Percentiles rank a stretch among this genome's conserved stretches.
phyloP scores from a whole-genome alignment of 2,888 invertebrate genomes.

The Hirtodrosophila histrioides region DNA sequence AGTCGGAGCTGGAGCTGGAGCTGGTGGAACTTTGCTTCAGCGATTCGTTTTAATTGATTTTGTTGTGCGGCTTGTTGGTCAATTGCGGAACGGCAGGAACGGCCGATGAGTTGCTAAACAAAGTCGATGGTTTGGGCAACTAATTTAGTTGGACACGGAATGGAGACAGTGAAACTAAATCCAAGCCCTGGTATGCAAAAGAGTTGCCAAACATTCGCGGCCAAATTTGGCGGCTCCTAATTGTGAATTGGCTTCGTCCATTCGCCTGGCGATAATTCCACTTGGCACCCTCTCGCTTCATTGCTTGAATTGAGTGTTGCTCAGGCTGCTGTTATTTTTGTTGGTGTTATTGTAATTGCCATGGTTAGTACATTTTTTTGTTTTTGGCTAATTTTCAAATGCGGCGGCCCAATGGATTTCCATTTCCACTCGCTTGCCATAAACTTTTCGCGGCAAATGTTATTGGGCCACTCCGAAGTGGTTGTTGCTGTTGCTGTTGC shows the following conservation, averaged over 20 bases:
- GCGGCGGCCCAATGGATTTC: slow-evolving; percentile 55
- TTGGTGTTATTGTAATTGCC: slow-evolving; percentile 63
- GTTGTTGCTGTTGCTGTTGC: slow-evolving; percentile 22
- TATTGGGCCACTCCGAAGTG: slow-evolving; percentile 50
- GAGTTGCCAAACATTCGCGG: slow-evolving; percentile 72
- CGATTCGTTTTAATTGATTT: slow-evolving; percentile 78
- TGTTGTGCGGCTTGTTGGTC: slow-evolving; percentile 43
- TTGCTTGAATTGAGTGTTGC: slow-evolving; percentile 18
- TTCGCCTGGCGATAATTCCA: slow-evolving; percentile 21
- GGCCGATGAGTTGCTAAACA: slow-evolving; percentile 43
- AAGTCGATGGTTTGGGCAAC: slow-evolving; percentile 66
- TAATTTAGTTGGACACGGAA: slow-evolving; percentile 65
- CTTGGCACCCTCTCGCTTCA: slow-evolving; percentile 46
- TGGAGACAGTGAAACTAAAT: slow-evolving; percentile 47
- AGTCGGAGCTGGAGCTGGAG: slow-evolving; percentile 22
- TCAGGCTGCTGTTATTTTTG: slow-evolving; percentile 20
- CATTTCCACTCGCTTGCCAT: slow-evolving; percentile 70
- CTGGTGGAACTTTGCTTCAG: slow-evolving; percentile 71
- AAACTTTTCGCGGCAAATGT: slow-evolving; percentile 50
- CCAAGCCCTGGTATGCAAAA: slow-evolving; percentile 59
- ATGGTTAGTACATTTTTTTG: slow-evolving; percentile 17
- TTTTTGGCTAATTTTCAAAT: slow-evolving; percentile 68
- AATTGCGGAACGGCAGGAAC: slow-evolving; percentile 46
- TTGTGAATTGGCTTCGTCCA: slow-evolving; percentile 43
- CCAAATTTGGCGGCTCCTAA: slow-evolving; percentile 66